These are phyloP conservation scores for Drosophila pseudoobscura DNA, from an alignment of 1,140 invertebrate genomes.

Conservation along the genomic window DNA sequence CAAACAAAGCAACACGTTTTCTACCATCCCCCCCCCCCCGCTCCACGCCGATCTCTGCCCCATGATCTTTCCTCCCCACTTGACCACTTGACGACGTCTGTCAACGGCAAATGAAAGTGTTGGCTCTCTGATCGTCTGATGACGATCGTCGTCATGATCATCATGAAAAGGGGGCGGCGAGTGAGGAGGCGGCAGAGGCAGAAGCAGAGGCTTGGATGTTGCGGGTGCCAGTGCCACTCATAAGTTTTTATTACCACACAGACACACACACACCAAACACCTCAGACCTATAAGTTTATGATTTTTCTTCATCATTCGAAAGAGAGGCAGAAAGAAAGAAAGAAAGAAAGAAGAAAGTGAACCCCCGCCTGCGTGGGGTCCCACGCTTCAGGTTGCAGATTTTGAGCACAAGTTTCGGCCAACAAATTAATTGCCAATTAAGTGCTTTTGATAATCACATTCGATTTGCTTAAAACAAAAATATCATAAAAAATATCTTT, in stretches of 20 bases:
- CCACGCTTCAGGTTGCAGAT: conserved; percentile 44
- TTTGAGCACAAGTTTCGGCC: conserved; percentile 13
- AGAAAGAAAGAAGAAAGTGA: conserved; percentile 49
- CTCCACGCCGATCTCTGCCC: no score
- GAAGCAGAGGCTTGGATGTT: conserved; percentile 3
- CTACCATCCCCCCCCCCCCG: conserved; percentile 7
- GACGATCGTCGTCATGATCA: conserved; percentile 14
- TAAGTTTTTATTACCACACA: conserved; percentile 43
- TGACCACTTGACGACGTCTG: conserved; percentile 47
- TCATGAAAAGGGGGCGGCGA: conserved; percentile 26
- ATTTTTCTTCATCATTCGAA: no score
- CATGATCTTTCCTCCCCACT: conserved; percentile 21
- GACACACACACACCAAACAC: conserved; percentile 6
- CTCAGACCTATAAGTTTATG: conserved; percentile 14
- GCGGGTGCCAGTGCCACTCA: conserved; percentile 46
- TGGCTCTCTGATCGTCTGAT: conserved; percentile 16
- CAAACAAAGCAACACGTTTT: conserved; percentile 49
- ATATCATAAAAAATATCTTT: conserved; percentile 4
- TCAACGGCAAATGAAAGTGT: conserved; percentile 51
- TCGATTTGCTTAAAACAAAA: conserved; percentile 21
- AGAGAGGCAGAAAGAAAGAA: conserved; percentile 12
- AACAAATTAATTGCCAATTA: conserved; percentile 43
- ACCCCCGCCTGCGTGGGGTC: conserved; percentile 18
- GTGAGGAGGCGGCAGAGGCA: neutral
- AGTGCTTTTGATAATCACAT: conserved; percentile 46